Evolutionary conservation across 37 sponge, comb jelly and placozoan species (phyloP), one percentile per base, ranked within the genome.

Genomic region (Lycopodina hypogea): DNA sequence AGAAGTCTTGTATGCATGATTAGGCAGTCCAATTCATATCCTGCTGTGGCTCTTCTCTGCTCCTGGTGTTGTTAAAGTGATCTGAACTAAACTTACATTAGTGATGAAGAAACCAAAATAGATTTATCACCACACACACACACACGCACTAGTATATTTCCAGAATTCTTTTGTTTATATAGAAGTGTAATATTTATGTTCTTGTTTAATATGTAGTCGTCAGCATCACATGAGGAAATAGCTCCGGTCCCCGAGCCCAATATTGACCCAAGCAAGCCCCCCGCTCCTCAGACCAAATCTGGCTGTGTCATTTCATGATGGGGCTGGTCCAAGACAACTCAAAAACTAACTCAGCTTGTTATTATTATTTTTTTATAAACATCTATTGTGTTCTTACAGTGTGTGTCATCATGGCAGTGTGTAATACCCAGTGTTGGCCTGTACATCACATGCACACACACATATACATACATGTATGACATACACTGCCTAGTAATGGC

Each of bases 231-330:
- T 24, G 90, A 93, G 36, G 94, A 96, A 78, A 96, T 96, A 53
- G 48, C 83, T n/a, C 94, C 96, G 0, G 87, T 96, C 30, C 85
- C 82, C 1, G 96, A 96, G 71, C 96, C 96, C 1, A 87, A 96
- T 59, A 83, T 96, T 42, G 88, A 88, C 11, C 94, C 93, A 1
- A 88, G 78, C n/a, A 83, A 87, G 52, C 55, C 60, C 0, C 88
- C 88, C 23, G 69, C 80, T 42, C 94, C 96, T 21, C 81, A 92
- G 75, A 90, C 93, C 30, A 65, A 84, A 45, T 93, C 94, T 40
- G 93, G 93, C 19, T 96, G 96, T 64, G 59, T 84, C 42, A 33
- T 96, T 17, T 80, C 81, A 26, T 87, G 70, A 80, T 18, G 30
- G 36, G 7, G 68, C 68, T 9, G 9, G 48, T n/a, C n/a, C n/a